Evolutionary conservation across 64 coral and sea anemone species (phyloP), one percentile per base, ranked within the genome.

Genomic region (Pocillopora damicornis): DNA sequence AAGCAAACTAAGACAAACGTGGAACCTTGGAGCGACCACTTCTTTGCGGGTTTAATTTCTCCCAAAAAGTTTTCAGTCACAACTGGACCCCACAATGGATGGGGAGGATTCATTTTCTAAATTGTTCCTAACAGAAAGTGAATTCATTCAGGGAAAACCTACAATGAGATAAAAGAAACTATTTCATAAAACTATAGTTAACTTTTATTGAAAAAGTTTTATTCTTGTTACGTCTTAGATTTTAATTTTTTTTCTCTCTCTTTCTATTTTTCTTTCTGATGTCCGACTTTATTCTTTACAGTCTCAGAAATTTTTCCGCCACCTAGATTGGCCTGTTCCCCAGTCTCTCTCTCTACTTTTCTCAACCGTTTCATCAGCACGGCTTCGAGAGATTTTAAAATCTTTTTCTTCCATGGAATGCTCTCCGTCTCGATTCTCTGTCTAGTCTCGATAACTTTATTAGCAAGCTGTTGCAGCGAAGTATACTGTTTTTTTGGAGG

Each of bases 391-490:
- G 81, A 85, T 85, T 85, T 85, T 0, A 85, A 23, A 9, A 85
- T 85, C 20, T 85, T 85, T 45, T 85, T 85, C 65, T 85, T 85
- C 81, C 81, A 85, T 9, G 81, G 81, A 73, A 85, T 85, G 23
- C 14, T 72, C 58, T 85, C 81, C 81, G 56, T 71, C 17, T 73
- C 38, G 25, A 71, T 57, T 73, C 81, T 85, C 37, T 85, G 16
- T 10, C 81, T 37, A 58, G 81, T 85, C 63, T 85, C 81, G 22
- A 57, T 58, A 18, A 85, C n/a, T n/a, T 85, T 85, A 72, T 73
- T 85, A n/a, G 65, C 81, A 22, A 85, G 81, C 37, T 85, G 81
- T 12, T 72, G 63, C 42, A 85, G 38, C 1, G 81, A 85, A 23
- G 63, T 25, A 11, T 51, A 68, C 58, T 38, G 37, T 30, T 73